Base-by-base conservation (phyloP, 1,140 invertebrate genomes). In the Euborellia annulipes region DNA sequence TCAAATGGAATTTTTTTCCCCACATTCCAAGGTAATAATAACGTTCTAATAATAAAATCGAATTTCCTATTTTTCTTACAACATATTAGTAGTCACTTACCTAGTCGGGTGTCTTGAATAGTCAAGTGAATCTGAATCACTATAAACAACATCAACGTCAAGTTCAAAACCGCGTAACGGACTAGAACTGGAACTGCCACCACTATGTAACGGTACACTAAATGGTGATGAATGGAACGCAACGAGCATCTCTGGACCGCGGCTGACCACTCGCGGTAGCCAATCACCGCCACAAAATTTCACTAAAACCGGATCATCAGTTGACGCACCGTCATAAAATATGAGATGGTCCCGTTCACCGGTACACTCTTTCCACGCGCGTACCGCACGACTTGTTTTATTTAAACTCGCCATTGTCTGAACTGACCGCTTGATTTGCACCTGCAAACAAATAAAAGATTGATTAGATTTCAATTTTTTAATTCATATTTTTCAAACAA, bases 201-300 rank as follows among this genome's bases (percentile, higher is more conserved):
- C 65, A 2, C 41, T 16, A 39, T 76, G 74, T 14, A 84, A 63
- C 1, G 82, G 80, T 40, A 83, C 79, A 37, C 80, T 80, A 56
- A 77, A 76, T 0, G 75, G 75, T 17, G 76, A 85, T 34, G 79
- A 87, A 60, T 83, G 77, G 3, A 63, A 46, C 40, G 65, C 62
- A 16, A 90, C 79, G n/a, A 87, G 65, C 76, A 90, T 85, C 51
- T 79, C 76, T 0, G 83, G 75, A 1, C 84, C 81, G 19, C 79
- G 71, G 36, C 76, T 74, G 13, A 79, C 73, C 13, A 90, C 75
- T 36, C 73, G 65, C 0, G 85, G 82, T 50, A 89, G 63, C 62
- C 78, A 81, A 61, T 82, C 78, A 9, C 85, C 85, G 3, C 86
- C 87, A 59, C 88, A 92, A 58, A 88, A 88, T 53, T 85, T 78